Evolutionary conservation across 1,140 invertebrate genomes (phyloP), one percentile per base, ranked within the genome.

Genomic region (Lordiphosa clarofinis): DNA sequence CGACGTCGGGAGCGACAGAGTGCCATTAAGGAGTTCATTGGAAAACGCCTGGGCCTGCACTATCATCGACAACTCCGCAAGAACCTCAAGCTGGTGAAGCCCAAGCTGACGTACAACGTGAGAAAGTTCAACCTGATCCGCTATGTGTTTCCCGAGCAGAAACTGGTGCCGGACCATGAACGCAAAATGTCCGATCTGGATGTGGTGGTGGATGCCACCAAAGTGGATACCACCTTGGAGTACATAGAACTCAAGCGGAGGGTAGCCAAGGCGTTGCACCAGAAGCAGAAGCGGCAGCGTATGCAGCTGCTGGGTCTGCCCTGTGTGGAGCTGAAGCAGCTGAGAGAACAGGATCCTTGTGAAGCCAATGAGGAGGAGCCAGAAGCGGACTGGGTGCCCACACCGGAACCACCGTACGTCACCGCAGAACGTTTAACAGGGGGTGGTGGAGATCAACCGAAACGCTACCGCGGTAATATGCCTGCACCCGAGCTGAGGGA

Each of bases 41-140:
- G 61, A 0, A 76, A 86, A 55, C 75, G 57, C 0, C 48, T 88
- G 24, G 87, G 87, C 1, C 55, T 57, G 0, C 87, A 88, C 9
- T 88, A 88, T 55, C 73, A 88, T 37, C 70, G 84, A 0, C 55
- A 58, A n/a, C 47, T 82, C 6, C 76, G 74, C 10, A 88, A 87
- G 56, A 87, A 87, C 8, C 39, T 88, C 0, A 72, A 75, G 39
- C 50, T 86, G 3, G 66, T 86, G 21, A 81, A 84, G 11, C 87
- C 87, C 0, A 72, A 64, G 12, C 49, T 87, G 3, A 44, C 56
- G 5, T 87, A 79, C 19, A 63, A 72, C 5, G 76, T 87, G 0
- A 72, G 59, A 12, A 89, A 88, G 37, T 89, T 89, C 37, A 88
- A 89, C 40, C 63, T 89, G 1, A 87, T 86, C 10, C 69, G 86